Percentiles rank a stretch among this genome's conserved stretches.
phyloP scores from a whole-genome alignment of 2,113 vertebrate genomes.

The Dromiciops gliroides region DNA sequence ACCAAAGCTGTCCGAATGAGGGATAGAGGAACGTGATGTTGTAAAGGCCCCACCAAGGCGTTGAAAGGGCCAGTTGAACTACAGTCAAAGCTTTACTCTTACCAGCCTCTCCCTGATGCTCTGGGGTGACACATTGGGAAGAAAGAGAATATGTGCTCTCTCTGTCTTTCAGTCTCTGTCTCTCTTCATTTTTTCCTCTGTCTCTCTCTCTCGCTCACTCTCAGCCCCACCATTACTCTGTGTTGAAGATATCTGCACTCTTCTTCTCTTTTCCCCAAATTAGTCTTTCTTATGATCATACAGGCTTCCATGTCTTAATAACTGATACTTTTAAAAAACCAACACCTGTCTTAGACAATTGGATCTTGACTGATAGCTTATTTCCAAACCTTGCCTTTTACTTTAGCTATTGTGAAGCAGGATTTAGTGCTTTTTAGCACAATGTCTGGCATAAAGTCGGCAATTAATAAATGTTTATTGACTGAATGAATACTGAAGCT shows the following conservation, averaged over 20 bases:
- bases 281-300: conserved; percentile 34
- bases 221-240: neutral
- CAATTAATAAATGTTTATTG: neutral
- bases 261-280: conserved; percentile 38
- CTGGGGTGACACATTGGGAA: conserved; percentile 2
- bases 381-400: neutral
- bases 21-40: conserved; percentile 62
- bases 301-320: neutral
- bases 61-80: conserved; percentile 65
- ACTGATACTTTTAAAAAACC: neutral
- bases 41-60: conserved; percentile 65
- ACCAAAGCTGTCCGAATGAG: conserved; percentile 66
- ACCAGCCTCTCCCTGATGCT: conserved; percentile 26
- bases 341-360: neutral
- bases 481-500: neutral
- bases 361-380: neutral
- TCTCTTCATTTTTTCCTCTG: too few relatives aligned
- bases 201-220: too few relatives aligned
- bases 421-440: neutral
- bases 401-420: neutral
- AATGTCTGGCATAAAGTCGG: neutral
- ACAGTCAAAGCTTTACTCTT: conserved; percentile 7
- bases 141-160: neutral
- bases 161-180: neutral
- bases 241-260: neutral